phyloP scores from a whole-genome alignment of 1,140 invertebrate species.

The Megalopta genalis region DNA sequence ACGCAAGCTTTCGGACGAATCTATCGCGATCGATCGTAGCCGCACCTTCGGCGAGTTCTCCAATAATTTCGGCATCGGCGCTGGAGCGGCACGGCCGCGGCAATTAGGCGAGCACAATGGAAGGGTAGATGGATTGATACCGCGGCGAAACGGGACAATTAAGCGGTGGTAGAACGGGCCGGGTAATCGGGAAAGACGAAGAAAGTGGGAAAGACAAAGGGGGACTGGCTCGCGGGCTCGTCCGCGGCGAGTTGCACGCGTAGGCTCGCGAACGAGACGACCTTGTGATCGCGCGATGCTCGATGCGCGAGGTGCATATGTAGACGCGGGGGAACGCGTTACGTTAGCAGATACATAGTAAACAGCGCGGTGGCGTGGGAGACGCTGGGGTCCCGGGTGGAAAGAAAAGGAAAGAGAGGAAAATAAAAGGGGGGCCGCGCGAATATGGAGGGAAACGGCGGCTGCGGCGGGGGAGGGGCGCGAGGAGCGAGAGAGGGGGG shows the following conservation, averaged over 20 bases:
- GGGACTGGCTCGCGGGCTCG: not conserved
- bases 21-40: too few relatives aligned
- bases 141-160: too few relatives aligned
- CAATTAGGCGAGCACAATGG: too few relatives aligned
- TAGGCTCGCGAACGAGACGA: slow-evolving; percentile 57
- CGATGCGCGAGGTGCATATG: slow-evolving; percentile 65
- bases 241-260: not conserved
- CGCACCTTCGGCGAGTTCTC: too few relatives aligned
- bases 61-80: too few relatives aligned
- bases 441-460: not conserved
- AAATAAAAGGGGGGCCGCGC: slow-evolving; percentile 16
- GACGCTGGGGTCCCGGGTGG: not conserved
- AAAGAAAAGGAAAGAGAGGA: slow-evolving; percentile 32
- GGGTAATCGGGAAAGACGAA: not conserved
- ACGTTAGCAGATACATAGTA: slow-evolving; percentile 48
- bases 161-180: not conserved
- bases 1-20: too few relatives aligned
- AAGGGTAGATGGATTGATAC: too few relatives aligned
- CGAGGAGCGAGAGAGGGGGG: too few relatives aligned
- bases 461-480: not conserved
- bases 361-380: slow-evolving; percentile 32
- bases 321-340: slow-evolving; percentile 34
- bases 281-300: slow-evolving; percentile 63
- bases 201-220: not conserved
- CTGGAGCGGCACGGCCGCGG: too few relatives aligned